phyloP scores from a whole-genome alignment of 2,113 vertebrate genomes.

The Phylloscopus whistleri region DNA sequence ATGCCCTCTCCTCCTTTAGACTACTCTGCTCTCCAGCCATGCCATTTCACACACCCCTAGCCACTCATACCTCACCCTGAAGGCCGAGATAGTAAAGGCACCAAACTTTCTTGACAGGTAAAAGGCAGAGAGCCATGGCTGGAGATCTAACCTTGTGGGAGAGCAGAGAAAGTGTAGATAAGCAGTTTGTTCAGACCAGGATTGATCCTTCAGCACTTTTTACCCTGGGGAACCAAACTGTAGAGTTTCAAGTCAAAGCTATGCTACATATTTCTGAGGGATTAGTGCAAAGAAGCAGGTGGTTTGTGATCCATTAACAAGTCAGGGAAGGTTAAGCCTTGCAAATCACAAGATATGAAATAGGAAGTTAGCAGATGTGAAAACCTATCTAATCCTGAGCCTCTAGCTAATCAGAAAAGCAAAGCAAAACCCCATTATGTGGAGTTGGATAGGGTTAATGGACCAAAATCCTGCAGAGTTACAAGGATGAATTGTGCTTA shows the following conservation, averaged over 20 bases:
- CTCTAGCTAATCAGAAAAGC: neutral
- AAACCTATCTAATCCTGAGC: neutral
- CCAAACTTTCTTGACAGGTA: neutral
- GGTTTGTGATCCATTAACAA: conserved; percentile 30
- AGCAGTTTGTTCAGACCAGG: neutral
- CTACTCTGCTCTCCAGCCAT: neutral
- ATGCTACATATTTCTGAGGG: neutral
- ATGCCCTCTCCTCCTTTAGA: neutral
- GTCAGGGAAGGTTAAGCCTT: conserved; percentile 26
- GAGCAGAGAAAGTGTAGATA: neutral
- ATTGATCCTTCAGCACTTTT: neutral
- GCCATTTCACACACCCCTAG: neutral
- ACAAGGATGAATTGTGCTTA: neutral
- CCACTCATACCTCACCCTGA: neutral
- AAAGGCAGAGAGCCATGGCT: neutral
- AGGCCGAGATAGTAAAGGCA: neutral
- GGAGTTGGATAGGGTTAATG: neutral
- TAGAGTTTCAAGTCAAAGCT: neutral
- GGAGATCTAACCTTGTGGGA: neutral
- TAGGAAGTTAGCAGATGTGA: conserved; percentile 32
- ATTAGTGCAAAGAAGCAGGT: conserved; percentile 42
- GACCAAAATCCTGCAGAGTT: neutral
- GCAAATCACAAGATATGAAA: conserved; percentile 32
- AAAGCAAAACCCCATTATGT: neutral
- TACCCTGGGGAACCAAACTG: neutral